A percentile compares a stretch with the other conserved stretches of the same genome.
Evolutionary conservation across 2,113 vertebrate genomes (phyloP).

Genomic region (Rhagologus leucostigma): DNA sequence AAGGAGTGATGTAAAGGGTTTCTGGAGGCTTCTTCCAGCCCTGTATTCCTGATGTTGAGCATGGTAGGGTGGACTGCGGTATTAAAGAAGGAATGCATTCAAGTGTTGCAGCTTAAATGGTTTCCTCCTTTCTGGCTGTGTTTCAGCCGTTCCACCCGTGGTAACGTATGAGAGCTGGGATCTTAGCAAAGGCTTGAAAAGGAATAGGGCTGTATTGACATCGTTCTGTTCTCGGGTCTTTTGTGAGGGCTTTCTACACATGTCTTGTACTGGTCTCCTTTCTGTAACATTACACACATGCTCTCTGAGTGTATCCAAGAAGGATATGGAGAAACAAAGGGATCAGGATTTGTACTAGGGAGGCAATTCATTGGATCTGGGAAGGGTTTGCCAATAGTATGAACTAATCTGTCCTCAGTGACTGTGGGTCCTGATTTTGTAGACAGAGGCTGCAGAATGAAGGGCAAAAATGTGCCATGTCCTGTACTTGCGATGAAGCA

Average conservation of each 20-base stretch:
- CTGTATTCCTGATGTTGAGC: not conserved
- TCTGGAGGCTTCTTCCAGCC: not conserved
- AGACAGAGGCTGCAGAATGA: not conserved
- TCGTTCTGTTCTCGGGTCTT: not conserved
- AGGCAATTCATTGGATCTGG: not conserved
- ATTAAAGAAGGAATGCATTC: not conserved
- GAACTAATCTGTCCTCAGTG: not conserved
- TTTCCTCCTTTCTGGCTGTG: not conserved
- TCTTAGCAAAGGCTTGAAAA: not conserved
- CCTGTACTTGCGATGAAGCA: not conserved
- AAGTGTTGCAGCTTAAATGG: not conserved
- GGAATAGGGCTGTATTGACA: not conserved
- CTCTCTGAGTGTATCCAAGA: not conserved
- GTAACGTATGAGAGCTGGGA: rapidly evolving
- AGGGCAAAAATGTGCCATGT: not conserved
- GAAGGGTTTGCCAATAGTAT: not conserved
- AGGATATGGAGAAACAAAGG: not conserved
- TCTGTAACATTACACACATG: not conserved
- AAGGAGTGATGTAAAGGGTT: not conserved
- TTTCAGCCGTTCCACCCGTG: not conserved
- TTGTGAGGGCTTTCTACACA: not conserved
- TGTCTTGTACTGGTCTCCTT: rapidly evolving
- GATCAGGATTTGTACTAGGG: not conserved
- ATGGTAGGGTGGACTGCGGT: not conserved
- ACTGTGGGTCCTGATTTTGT: not conserved